Evolutionary conservation across 2,888 invertebrate species (phyloP).

Genomic region (Rotaria macrura): DNA sequence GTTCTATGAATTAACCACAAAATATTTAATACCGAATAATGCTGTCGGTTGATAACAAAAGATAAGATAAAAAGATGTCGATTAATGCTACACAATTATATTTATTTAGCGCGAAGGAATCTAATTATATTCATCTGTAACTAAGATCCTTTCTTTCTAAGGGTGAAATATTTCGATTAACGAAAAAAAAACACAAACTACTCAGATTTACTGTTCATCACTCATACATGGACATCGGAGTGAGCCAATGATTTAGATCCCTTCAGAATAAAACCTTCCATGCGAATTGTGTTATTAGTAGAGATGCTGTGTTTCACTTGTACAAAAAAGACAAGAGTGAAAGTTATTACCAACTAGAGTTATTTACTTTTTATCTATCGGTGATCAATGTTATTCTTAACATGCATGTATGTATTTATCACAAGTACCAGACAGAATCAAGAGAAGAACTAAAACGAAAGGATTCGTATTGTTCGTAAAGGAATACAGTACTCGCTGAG

Average conservation of each 20-base stretch:
- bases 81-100: neutral
- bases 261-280: neutral
- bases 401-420: too few relatives aligned
- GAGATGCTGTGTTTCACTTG: neutral
- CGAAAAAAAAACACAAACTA: neutral
- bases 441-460: too few relatives aligned
- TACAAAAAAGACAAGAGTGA: neutral
- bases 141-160: neutral
- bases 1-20: too few relatives aligned
- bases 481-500: too few relatives aligned
- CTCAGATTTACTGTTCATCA: neutral
- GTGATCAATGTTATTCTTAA: too few relatives aligned
- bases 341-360: too few relatives aligned
- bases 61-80: neutral
- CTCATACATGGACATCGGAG: neutral
- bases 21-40: neutral
- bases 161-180: neutral
- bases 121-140: neutral
- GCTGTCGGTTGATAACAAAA: neutral
- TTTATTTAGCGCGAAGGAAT: neutral
- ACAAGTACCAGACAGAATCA: too few relatives aligned
- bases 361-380: too few relatives aligned
- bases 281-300: neutral
- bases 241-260: neutral
- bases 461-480: too few relatives aligned